Conservation (phyloP, 2,113 vertebrate species). For the Bombycilla garrulus region DNA sequence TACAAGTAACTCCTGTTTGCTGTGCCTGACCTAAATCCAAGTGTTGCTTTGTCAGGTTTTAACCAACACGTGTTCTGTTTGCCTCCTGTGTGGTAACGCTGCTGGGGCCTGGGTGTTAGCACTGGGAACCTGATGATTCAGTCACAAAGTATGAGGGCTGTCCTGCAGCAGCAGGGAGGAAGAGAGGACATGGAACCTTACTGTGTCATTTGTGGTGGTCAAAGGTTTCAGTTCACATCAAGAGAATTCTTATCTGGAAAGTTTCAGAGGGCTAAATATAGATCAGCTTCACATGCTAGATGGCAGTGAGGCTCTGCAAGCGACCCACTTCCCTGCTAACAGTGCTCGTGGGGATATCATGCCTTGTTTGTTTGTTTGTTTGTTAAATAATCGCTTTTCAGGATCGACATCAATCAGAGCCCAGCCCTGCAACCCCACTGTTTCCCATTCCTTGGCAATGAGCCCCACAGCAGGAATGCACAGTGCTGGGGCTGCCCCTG, state of each 20-base stretch:
- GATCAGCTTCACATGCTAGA: not conserved
- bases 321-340: not conserved
- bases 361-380: not conserved
- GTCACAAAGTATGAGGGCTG: not conserved
- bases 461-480: not conserved
- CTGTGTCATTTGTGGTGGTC: not conserved
- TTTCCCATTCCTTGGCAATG: not conserved
- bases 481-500: not conserved
- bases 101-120: slow-evolving; percentile 13
- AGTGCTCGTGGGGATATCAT: not conserved
- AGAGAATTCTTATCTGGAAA: not conserved
- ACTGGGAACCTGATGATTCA: slow-evolving; percentile 37
- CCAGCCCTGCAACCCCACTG: not conserved
- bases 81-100: not conserved
- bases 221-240: not conserved
- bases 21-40: slow-evolving; percentile 51
- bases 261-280: slow-evolving; percentile 3
- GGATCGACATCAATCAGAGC: not conserved
- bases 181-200: not conserved
- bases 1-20: slow-evolving; percentile 55
- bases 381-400: not conserved
- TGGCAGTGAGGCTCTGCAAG: not conserved
- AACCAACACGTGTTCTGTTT: not conserved
- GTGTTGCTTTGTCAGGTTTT: slow-evolving; percentile 53
- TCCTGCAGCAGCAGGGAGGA: not conserved